phyloP scores from a whole-genome alignment of 1,140 invertebrate species.

The Caerostris extrusa region DNA sequence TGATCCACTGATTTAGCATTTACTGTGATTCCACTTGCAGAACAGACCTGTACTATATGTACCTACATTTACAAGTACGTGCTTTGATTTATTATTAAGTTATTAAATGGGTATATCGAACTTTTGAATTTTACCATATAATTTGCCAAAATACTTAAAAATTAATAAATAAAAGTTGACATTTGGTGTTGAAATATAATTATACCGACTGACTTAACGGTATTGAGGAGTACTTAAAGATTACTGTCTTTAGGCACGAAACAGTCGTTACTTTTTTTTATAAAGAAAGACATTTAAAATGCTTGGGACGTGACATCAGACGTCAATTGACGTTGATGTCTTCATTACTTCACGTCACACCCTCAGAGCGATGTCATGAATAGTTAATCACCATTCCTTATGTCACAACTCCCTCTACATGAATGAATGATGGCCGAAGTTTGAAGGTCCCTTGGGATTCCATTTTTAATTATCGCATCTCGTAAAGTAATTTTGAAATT shows the following conservation, averaged over 20 bases:
- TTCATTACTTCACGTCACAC: not conserved
- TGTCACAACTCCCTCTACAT: not conserved
- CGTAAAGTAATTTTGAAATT: not conserved
- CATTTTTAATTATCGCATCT: not conserved
- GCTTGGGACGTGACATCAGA: not conserved
- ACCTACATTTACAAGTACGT: no score
- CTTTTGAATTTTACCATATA: no score
- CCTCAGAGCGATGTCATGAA: not conserved
- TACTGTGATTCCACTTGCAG: no score
- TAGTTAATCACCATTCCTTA: not conserved
- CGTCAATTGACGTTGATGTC: not conserved
- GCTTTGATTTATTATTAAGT: no score
- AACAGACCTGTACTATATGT: no score
- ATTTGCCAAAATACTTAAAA: no score
- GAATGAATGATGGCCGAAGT: not conserved
- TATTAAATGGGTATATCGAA: no score
- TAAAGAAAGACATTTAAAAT: not conserved
- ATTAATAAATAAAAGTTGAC: no score
- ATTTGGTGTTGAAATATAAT: no score
- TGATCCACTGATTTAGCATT: no score
- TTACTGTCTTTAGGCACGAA: not conserved
- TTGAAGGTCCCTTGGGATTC: not conserved
- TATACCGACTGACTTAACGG: no score
- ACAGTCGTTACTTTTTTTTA: not conserved
- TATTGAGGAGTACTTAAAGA: not conserved